These are phyloP conservation scores for Phallusia fumigata DNA, from an alignment of 23 tunicate species.

Conservation along the genomic window DNA sequence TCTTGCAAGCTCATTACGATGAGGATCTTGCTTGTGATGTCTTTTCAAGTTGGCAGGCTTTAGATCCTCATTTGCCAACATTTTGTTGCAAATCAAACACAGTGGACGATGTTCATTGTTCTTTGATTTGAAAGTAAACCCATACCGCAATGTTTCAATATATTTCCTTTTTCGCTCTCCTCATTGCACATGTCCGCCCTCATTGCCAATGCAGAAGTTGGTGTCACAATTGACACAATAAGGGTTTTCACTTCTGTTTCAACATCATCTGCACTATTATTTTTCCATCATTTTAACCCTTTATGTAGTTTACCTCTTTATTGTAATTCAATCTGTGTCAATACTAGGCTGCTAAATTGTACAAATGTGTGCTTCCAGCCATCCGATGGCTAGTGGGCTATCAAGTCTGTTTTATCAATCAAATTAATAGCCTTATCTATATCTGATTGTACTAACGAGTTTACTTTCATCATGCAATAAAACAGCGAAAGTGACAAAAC, in stretches of 20 bases:
- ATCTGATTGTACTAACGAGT: no score
- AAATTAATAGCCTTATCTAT: no score
- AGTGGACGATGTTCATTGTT: constrained; percentile 63
- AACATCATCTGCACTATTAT: constrained; percentile 40
- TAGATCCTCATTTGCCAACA: constrained; percentile 49
- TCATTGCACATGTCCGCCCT: constrained; percentile 31
- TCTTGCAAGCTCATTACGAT: constrained; percentile 53
- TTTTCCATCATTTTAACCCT: constrained; percentile 31
- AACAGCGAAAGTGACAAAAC: no score
- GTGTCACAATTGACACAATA: constrained; percentile 27
- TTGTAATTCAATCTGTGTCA: no score
- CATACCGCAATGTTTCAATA: constrained; percentile 53
- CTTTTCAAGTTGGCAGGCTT: constrained; percentile 61
- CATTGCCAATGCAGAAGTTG: constrained; percentile 28
- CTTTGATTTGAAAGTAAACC: constrained; percentile 32
- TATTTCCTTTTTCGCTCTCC: constrained; percentile 37
- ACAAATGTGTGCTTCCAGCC: no score
- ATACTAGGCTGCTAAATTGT: no score
- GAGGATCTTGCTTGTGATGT: constrained; percentile 61
- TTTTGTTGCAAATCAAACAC: constrained; percentile 51
- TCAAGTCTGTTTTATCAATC: no score
- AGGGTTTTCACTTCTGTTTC: constrained; percentile 30
- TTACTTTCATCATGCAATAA: no score
- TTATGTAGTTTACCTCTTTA: no score
- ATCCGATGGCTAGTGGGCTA: no score